Conservation (phyloP, 2,113 vertebrate species). For the Hypocryptadius cinnamomeus region DNA sequence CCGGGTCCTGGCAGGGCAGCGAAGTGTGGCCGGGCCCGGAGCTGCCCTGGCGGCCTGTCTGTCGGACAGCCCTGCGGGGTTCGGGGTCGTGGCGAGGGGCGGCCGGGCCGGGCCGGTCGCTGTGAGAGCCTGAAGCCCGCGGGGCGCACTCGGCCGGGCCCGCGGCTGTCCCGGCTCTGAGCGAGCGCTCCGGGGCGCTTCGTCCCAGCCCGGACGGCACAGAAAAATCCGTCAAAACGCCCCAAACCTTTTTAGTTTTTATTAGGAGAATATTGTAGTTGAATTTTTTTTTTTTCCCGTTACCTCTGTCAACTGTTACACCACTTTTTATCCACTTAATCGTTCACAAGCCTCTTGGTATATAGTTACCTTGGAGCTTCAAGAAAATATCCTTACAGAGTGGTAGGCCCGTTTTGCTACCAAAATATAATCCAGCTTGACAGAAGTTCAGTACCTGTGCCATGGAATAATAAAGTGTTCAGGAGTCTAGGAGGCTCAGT, state of each 20-base stretch:
- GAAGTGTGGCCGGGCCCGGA: background rate
- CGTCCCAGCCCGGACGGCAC: too few relatives aligned
- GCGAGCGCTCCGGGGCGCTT: background rate
- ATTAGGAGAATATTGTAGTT: background rate
- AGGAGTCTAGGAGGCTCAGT: background rate
- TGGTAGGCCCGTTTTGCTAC: background rate
- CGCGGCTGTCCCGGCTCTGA: background rate
- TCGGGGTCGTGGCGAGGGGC: accelerated
- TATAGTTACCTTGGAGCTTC: background rate
- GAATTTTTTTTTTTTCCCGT: background rate
- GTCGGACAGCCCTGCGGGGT: background rate
- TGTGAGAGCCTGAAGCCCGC: background rate
- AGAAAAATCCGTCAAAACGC: background rate
- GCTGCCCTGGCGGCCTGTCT: too few relatives aligned
- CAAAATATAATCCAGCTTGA: background rate
- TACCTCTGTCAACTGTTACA: accelerated
- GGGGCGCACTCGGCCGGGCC: background rate
- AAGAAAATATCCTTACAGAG: background rate
- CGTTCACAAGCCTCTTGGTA: background rate
- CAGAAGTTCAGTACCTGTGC: background rate
- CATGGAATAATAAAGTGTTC: background rate
- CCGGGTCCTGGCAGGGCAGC: background rate
- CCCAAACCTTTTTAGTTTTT: accelerated
- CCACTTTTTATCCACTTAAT: background rate
- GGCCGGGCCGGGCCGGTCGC: background rate